Evolutionary conservation across 2,113 vertebrate genomes (phyloP), one percentile per base, ranked within the genome.

Genomic region (Lycocorax pyrrhopterus): DNA sequence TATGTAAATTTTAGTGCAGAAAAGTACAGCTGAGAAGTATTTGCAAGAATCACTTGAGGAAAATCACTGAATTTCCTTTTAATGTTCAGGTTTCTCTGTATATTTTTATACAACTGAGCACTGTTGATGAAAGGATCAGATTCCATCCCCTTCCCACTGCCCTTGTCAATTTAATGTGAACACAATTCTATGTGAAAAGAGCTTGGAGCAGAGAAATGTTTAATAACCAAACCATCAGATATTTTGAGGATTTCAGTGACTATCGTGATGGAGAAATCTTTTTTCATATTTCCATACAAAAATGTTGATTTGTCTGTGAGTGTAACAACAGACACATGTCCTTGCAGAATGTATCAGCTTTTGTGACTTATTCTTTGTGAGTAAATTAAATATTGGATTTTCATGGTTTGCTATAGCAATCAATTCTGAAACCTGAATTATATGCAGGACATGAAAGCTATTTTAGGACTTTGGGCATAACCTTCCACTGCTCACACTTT

Each of bases 361-460:
- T 66, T 64, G 46, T 88, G 58, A 87, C 67, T 93, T 90, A 88
- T 58, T 92, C 51, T 78, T 85, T 80, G 77, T 41, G 74, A 93
- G 90, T 88, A 95, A 93, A 95, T 96, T 89, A 89, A 93, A 72
- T 89, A 94, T 82, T 95, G 89, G 49, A 96, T 94, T 96, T 94
- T 69, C 55, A 10, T 64, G 13, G 37, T 73, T 84, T 84, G 55
- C 67, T 63, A 4, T 39, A 58, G 55, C 35, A 82, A 72, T 83
- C 89, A 79, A 30, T 95, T 85, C 51, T 85, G 85, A 77, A 94
- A 62, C 19, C 43, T 66, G 73, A 92, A 58, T 66, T 76, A 37
- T 46, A 53, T 71, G 49, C 44, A 79, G 43, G 71, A 66, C n/a
- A 25, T 52, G 41, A 13, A 77, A 76, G 39, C 51, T 83, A 27